Conservation (phyloP, 1,140 invertebrate species). For the Platyura marginata region DNA sequence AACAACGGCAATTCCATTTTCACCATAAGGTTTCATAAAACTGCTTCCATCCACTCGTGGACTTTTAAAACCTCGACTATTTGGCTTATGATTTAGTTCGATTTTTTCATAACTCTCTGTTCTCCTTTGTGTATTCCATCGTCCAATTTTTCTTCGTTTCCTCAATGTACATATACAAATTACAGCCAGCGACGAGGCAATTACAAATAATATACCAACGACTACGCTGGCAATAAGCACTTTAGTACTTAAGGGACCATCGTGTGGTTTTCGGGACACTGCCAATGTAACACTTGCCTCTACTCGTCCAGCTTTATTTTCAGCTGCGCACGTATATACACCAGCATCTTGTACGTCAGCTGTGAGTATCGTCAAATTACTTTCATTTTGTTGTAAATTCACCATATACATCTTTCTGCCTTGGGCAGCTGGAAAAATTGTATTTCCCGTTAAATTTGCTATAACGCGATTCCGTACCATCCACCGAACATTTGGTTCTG, state of each 20-base stretch:
- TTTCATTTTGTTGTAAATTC: constrained; percentile 29
- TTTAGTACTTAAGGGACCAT: constrained; percentile 29
- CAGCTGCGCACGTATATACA: constrained; percentile 50
- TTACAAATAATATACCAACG: constrained; percentile 32
- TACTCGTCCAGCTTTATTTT: constrained; percentile 55
- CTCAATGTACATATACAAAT: constrained; percentile 35
- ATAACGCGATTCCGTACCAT: constrained; percentile 20
- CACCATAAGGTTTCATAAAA: not conserved
- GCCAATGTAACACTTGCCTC: constrained; percentile 48
- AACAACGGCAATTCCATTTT: constrained; percentile 16
- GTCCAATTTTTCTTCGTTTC: constrained; percentile 19
- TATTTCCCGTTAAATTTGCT: constrained; percentile 15
- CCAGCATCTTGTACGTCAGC: constrained; percentile 51
- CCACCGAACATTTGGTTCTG: constrained; percentile 43
- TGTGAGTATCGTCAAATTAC: constrained; percentile 49
- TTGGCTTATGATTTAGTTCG: constrained; percentile 38
- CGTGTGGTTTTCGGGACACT: constrained; percentile 31
- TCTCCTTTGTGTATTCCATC: constrained; percentile 22
- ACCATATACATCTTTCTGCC: constrained; percentile 30
- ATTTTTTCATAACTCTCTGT: constrained; percentile 57
- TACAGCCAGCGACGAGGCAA: constrained; percentile 37
- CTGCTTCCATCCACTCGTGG: constrained; percentile 7
- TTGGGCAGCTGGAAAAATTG: constrained; percentile 5
- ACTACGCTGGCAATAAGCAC: constrained; percentile 34
- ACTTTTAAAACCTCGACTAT: constrained; percentile 5